Base-by-base conservation (phyloP, 2,113 vertebrate genomes). In the Jaculus jaculus region DNA sequence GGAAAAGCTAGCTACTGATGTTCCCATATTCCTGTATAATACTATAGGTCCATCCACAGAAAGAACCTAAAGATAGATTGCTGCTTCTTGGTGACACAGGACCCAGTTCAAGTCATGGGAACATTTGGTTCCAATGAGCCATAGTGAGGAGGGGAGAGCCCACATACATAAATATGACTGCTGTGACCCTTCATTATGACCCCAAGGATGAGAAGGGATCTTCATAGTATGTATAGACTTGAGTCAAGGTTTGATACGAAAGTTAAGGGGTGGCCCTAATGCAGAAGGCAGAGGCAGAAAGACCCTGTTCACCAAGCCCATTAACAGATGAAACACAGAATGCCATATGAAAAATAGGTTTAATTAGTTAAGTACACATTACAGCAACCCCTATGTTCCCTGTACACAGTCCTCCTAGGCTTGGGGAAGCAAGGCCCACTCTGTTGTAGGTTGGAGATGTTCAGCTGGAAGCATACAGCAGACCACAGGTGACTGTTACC, bases 321-420 rank as follows among this genome's bases (percentile, higher is more conserved):
- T 39, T 69, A n/a, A n/a, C n/a, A n/a, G n/a, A n/a, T n/a, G n/a
- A 54, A 72, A 86, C 3, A 37, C 74, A 7, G 68, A 75, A 61
- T 88, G 84, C 42, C 39, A 17, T 81, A 82, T 6, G 92, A 97
- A 95, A 95, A 97, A 93, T 90, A 95, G 84, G 72, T 97, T 97
- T 97, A 95, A 93, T 97, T 93, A 65, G 69, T 54, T 69, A 84
- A 87, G 83, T 15, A 34, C 75, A 39, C 26, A 26, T 60, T 79
- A 20, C 5, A 77, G 84, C 32, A 30, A 28, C 15, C 12, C 32
- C 79, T 75, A 10, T 21, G 58, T 20, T n/a, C 16, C 65, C 32
- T 0, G 1, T 5, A n/a, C 37, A 21, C 18, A 24, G 26, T 37
- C 34, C 32, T 83, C 32, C 60, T 26, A 20, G 60, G 78, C 12